phyloP scores from a whole-genome alignment of 2,888 invertebrate genomes.

The Masnerella sp. region DNA sequence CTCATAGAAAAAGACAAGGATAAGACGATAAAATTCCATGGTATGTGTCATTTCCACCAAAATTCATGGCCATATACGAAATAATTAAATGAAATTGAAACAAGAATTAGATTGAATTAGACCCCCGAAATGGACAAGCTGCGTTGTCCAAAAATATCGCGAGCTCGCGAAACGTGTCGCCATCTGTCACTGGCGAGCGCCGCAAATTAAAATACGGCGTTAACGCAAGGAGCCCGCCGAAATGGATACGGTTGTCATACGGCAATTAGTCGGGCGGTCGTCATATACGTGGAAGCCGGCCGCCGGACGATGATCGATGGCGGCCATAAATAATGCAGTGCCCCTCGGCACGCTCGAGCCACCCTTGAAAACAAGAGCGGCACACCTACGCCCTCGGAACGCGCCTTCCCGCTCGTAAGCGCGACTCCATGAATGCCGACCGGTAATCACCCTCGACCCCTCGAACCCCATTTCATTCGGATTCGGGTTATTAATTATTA shows the following conservation, averaged over 20 bases:
- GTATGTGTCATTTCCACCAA: no score
- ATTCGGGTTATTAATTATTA: conserved; percentile 77
- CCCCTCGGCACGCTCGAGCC: conserved; percentile 68
- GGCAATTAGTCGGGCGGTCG: conserved; percentile 76
- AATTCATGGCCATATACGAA: no score
- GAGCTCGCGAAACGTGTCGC: conserved; percentile 49
- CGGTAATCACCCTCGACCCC: conserved; percentile 71
- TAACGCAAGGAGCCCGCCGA: conserved; percentile 71
- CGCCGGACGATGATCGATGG: conserved; percentile 76
- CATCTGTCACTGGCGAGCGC: conserved; percentile 66
- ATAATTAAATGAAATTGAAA: no score
- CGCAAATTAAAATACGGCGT: conserved; percentile 74
- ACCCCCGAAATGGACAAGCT: no score
- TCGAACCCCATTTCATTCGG: conserved; percentile 75
- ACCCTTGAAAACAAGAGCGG: conserved; percentile 69
- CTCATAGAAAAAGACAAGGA: no score
- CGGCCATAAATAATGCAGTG: conserved; percentile 76
- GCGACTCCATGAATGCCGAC: conserved; percentile 55
- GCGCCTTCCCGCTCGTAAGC: conserved; percentile 68
- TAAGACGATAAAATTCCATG: no score
- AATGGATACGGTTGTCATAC: conserved; percentile 77
- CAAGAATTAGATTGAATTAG: no score
- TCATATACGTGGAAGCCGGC: conserved; percentile 57
- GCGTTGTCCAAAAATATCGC: conserved; percentile 31
- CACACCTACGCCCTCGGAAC: conserved; percentile 60